Conservation (phyloP, 2,113 vertebrate species). For the Regulus satrapa region DNA sequence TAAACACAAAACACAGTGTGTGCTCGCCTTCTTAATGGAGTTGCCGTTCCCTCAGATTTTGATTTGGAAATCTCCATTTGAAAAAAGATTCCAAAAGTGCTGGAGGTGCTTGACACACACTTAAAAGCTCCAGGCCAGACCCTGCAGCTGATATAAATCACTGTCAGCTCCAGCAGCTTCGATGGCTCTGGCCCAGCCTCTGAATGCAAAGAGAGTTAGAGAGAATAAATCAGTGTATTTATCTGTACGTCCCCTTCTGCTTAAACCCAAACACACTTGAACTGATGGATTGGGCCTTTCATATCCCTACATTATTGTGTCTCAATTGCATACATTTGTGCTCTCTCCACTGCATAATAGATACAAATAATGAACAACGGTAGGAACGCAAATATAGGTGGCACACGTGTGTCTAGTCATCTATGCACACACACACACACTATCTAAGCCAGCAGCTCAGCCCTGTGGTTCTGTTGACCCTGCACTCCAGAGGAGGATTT, state of each 20-base stretch:
- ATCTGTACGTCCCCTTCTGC: not conserved
- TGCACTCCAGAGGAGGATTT: not conserved
- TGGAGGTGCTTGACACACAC: constrained; percentile 36
- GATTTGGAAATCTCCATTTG: constrained; percentile 10
- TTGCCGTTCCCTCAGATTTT: not conserved
- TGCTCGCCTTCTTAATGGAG: not conserved
- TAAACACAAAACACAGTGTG: not conserved
- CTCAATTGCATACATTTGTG: constrained; percentile 40
- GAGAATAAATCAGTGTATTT: constrained; percentile 52
- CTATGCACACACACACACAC: not conserved
- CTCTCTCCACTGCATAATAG: constrained; percentile 4
- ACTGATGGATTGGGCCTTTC: constrained; percentile 58
- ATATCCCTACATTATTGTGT: constrained; percentile 25
- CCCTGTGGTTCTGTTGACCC: constrained; percentile 12
- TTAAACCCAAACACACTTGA: constrained; percentile 61
- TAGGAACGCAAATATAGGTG: constrained; percentile 47
- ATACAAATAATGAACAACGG: constrained; percentile 44
- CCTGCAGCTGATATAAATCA: constrained; percentile 30
- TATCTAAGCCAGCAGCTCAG: constrained; percentile 21
- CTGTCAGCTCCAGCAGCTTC: not conserved
- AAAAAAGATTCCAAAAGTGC: constrained; percentile 26
- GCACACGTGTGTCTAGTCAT: not conserved
- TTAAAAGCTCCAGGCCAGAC: constrained; percentile 37
- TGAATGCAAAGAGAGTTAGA: not conserved
- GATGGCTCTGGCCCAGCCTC: not conserved